phyloP scores from a whole-genome alignment of 2,888 invertebrate genomes.

The Lissonota sp. region DNA sequence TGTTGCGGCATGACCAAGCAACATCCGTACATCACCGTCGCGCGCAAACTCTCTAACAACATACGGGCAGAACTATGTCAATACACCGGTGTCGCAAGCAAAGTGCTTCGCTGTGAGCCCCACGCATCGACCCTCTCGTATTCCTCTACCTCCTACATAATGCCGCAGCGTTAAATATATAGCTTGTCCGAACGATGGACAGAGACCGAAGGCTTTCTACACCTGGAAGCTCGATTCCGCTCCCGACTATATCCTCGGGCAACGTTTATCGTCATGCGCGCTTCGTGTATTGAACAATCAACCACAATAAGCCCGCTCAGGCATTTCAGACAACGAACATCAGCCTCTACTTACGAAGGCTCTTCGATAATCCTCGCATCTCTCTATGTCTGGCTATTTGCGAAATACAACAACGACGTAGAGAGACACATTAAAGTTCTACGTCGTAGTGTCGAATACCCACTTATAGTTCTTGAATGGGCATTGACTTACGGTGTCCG shows the following conservation, averaged over 20 bases:
- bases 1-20: constrained; percentile 54
- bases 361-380: constrained; percentile 15
- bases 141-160: constrained; percentile 19
- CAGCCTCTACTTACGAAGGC: constrained; percentile 1
- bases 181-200: constrained; percentile 21
- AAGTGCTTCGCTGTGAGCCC: background rate
- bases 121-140: constrained; percentile 31
- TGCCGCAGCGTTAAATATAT: constrained; percentile 34
- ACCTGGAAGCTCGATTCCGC: constrained; percentile 22
- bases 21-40: constrained; percentile 62
- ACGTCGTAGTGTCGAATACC: constrained; percentile 46
- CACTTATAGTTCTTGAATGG: constrained; percentile 26
- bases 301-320: background rate
- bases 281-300: constrained; percentile 1
- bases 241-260: constrained; percentile 7
- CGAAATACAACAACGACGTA: background rate
- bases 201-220: constrained; percentile 7
- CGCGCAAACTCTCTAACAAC: constrained; percentile 57
- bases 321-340: constrained; percentile 28
- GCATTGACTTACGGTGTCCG: background rate
- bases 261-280: constrained; percentile 32
- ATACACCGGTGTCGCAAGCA: constrained; percentile 54
- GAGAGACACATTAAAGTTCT: background rate
- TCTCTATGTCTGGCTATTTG: background rate
- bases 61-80: constrained; percentile 62